Percentiles rank a stretch among this genome's conserved stretches.
phyloP scores from a whole-genome alignment of 2,113 vertebrate species.

The Carassius auratus region DNA sequence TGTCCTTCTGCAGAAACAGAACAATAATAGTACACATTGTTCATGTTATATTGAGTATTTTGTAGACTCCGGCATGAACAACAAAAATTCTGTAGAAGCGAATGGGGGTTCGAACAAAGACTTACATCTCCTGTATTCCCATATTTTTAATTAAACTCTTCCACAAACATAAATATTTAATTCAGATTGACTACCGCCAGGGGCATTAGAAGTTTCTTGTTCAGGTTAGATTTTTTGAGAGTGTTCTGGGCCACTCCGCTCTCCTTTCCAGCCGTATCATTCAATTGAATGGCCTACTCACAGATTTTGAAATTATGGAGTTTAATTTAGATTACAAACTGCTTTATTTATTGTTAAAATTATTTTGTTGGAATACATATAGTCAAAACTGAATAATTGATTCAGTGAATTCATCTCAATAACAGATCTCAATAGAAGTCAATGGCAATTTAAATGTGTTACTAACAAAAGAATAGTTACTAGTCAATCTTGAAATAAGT shows the following conservation, averaged over 20 bases:
- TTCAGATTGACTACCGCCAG: constrained; percentile 59
- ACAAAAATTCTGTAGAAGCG: background rate
- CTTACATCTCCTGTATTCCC: background rate
- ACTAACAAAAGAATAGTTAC: no score
- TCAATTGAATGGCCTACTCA: constrained; percentile 51
- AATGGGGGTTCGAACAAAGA: background rate
- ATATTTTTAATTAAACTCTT: background rate
- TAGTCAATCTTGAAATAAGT: no score
- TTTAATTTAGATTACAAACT: no score
- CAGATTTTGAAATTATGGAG: no score
- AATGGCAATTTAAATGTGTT: no score
- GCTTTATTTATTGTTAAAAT: no score
- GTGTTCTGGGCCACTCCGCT: constrained; percentile 59
- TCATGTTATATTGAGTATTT: background rate
- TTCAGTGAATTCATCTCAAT: no score
- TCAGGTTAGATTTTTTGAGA: constrained; percentile 61
- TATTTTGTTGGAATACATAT: no score
- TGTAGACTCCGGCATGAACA: background rate
- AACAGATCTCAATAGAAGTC: no score
- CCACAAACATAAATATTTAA: background rate
- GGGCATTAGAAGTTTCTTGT: constrained; percentile 56
- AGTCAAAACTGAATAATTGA: no score
- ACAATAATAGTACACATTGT: background rate
- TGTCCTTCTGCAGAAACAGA: constrained; percentile 54
- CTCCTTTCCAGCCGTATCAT: constrained; percentile 60